Evolutionary conservation across 1,140 invertebrate genomes (phyloP).

Genomic region (Maniola jurtina): DNA sequence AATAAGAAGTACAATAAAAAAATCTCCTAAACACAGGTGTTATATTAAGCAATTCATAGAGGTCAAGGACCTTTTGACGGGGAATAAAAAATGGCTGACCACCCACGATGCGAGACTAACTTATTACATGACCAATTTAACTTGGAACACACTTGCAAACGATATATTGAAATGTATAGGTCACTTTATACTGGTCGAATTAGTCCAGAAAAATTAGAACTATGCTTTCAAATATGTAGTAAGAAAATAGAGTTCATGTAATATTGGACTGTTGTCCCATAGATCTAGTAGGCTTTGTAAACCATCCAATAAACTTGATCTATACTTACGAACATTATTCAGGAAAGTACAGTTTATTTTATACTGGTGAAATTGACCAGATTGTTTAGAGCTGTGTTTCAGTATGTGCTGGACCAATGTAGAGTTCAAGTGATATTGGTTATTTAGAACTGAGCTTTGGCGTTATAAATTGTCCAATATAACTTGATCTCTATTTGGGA

Average conservation of each 20-base stretch:
- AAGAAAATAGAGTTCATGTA: conserved; percentile 23
- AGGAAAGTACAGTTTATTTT: not conserved
- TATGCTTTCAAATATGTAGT: conserved; percentile 6
- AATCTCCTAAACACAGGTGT: conserved; percentile 44
- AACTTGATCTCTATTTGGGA: not conserved
- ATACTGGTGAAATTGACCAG: not conserved
- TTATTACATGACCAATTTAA: conserved; percentile 15
- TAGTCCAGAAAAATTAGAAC: conserved; percentile 18
- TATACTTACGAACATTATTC: not conserved
- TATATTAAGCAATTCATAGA: conserved; percentile 38
- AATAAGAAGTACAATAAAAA: conserved; percentile 43
- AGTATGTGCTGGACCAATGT: not conserved
- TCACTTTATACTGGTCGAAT: conserved; percentile 20
- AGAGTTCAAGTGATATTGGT: not conserved
- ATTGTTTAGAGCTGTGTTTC: not conserved
- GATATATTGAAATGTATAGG: not conserved
- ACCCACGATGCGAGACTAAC: conserved; percentile 52
- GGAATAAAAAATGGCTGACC: conserved; percentile 60
- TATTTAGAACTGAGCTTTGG: not conserved
- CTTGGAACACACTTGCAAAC: conserved; percentile 1
- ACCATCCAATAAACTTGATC: not conserved
- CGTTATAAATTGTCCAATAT: not conserved
- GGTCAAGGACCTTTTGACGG: conserved; percentile 64
- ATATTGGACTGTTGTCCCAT: conserved; percentile 37
- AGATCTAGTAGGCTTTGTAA: conserved; percentile 36